Base-by-base conservation (phyloP, 2,888 invertebrate species). In the Lathronympha strigana region DNA sequence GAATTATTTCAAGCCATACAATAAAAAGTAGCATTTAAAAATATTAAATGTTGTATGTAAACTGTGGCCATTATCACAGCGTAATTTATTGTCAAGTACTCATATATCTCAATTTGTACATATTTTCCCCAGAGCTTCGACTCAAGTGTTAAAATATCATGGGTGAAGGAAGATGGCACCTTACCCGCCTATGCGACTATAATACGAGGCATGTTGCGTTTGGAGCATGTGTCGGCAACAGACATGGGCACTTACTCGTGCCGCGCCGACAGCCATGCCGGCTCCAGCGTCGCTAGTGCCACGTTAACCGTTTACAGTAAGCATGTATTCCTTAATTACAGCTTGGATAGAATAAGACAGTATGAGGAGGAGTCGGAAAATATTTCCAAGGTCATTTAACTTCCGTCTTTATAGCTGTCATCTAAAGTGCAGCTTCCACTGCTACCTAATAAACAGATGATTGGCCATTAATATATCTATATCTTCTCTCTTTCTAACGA, bases 221-320 rank as follows among this genome's bases (percentile, higher is more conserved):
- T 98, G 76, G 96, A 96, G 79, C 95, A 95, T 82, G 97, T 97
- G 70, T 95, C 95, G 73, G 94, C 96, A 17, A 94, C 93, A 70
- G 98, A 98, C 84, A 97, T 97, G 80, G 98, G 98, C 61, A 93
- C 96, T 76, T 98, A 98, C 90, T 96, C 97, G 75, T 98, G 98
- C 89, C 95, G 97, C 75, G 98, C 97, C 28, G 96, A 97, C 81
- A 98, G 98, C 88, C 94, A 95, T 72, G 97, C 98, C 66, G 98
- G 98, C 21, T 94, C 95, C 67, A 96, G 97, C 73, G 95, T 96
- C 73, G 96, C 98, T 50, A 96, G 96, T 81, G 98, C 98, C 36
- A 95, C 96, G 67, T 94, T 98, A 71, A 96, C 96, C 69, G 98
- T 98, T 69, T 96, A 98, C 87, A 97, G 98, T 98, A 93, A 95